A percentile compares a stretch with the other conserved stretches of the same genome.
These are phyloP conservation scores for Argopecten irradians DNA, from an alignment of 1,140 invertebrate species.

Conservation along the genomic window DNA sequence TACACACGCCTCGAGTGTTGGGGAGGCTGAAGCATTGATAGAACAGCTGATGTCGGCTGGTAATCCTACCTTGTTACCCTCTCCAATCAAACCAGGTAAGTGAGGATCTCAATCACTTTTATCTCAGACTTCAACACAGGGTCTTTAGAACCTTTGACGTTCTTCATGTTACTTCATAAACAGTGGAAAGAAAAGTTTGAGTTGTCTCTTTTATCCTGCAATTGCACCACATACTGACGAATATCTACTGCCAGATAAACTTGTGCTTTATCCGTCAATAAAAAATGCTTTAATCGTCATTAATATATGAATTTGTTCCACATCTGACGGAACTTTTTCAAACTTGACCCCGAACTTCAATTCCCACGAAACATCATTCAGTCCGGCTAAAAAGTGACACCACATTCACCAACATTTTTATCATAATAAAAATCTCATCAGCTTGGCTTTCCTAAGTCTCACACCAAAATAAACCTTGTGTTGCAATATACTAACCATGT, in stretches of 20 bases:
- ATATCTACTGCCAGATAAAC: not conserved
- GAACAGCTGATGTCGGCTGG: conserved; percentile 61
- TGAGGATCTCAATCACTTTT: not conserved
- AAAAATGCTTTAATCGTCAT: too few relatives aligned
- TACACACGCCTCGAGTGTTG: conserved; percentile 64
- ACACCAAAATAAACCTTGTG: too few relatives aligned
- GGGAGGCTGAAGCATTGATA: conserved; percentile 70
- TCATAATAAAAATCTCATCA: too few relatives aligned
- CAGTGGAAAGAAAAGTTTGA: not conserved
- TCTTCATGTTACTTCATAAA: not conserved
- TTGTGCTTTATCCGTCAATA: too few relatives aligned
- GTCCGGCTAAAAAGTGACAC: too few relatives aligned
- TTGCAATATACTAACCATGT: too few relatives aligned
- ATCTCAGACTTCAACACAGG: not conserved
- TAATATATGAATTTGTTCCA: too few relatives aligned
- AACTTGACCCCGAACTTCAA: too few relatives aligned
- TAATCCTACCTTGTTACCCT: conserved; percentile 43
- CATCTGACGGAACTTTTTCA: too few relatives aligned
- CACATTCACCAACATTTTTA: not conserved
- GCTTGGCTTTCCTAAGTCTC: too few relatives aligned
- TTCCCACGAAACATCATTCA: too few relatives aligned
- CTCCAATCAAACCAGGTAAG: conserved; percentile 48
- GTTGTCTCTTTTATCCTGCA: not conserved
- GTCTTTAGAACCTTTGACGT: not conserved
- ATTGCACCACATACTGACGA: not conserved